phyloP scores from a whole-genome alignment of 1,140 invertebrate genomes.

The Triops longicaudatus region DNA sequence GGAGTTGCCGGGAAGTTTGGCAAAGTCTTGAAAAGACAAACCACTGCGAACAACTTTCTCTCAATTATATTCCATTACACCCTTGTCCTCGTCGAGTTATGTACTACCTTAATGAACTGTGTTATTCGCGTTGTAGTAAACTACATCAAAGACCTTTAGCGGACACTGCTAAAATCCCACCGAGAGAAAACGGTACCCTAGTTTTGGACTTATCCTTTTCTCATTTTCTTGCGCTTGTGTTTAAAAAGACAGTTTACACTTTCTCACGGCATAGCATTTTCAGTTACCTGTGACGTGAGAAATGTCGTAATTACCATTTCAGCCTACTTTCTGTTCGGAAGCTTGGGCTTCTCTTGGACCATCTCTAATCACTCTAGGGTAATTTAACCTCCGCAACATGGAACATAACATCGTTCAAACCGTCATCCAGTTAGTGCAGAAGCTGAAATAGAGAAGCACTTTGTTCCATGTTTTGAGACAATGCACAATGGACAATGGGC shows the following conservation, averaged over 20 bases:
- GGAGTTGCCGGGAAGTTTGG: no score
- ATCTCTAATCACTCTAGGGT: background rate
- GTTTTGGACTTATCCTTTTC: background rate
- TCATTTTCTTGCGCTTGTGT: background rate
- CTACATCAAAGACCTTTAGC: no score
- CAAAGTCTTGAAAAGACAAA: background rate
- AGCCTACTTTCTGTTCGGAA: background rate
- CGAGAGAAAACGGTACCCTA: slow-evolving; percentile 1
- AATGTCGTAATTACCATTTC: background rate
- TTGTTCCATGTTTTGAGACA: no score
- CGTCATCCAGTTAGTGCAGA: no score
- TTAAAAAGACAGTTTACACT: background rate
- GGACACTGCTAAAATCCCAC: background rate
- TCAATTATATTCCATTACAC: background rate
- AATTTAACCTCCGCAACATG: background rate
- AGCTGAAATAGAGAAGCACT: no score
- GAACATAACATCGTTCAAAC: background rate
- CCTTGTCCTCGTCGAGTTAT: background rate
- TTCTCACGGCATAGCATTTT: background rate
- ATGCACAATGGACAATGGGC: background rate
- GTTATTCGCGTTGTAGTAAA: no score
- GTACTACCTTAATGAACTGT: no score
- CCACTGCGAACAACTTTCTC: background rate
- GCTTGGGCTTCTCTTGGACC: background rate
- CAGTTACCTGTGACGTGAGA: background rate